Evolutionary conservation across 2,113 vertebrate genomes (phyloP).

Genomic region (Osmerus mordax): DNA sequence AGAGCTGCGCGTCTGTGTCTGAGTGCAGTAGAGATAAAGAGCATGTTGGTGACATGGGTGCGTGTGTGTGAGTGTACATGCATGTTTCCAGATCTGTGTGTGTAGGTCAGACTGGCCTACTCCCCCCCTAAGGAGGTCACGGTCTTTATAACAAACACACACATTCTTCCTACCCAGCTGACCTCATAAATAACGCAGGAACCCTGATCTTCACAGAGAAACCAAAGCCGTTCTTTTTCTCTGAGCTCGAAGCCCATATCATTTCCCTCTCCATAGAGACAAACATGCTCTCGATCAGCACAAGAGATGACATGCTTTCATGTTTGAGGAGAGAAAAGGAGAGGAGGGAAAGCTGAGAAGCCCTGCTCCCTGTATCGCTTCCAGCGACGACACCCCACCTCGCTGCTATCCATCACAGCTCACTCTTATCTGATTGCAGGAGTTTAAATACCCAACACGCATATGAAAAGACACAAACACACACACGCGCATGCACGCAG

Average conservation of each 20-base stretch:
- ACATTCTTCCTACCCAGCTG: slow-evolving; percentile 56
- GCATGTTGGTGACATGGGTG: slow-evolving; percentile 29
- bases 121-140: slow-evolving; percentile 56
- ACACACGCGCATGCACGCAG: neutral
- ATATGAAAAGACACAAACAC: neutral
- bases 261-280: slow-evolving; percentile 43
- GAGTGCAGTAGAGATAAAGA: neutral
- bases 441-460: slow-evolving; percentile 7
- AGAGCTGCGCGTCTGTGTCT: slow-evolving; percentile 9
- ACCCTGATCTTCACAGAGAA: slow-evolving; percentile 8
- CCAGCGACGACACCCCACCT: slow-evolving; percentile 22
- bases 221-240: neutral
- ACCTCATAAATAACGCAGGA: slow-evolving; percentile 62
- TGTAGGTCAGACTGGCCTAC: slow-evolving; percentile 20
- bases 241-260: neutral
- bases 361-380: slow-evolving; percentile 49
- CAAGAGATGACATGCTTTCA: slow-evolving; percentile 65
- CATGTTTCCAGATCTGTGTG: neutral
- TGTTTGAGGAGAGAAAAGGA: slow-evolving; percentile 38
- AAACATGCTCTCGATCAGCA: slow-evolving; percentile 47
- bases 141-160: slow-evolving; percentile 41
- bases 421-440: slow-evolving; percentile 39
- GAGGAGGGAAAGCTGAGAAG: slow-evolving; percentile 48
- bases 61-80: slow-evolving; percentile 11
- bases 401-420: slow-evolving; percentile 21